Conservation (phyloP, 2,888 invertebrate genomes). For the Lacanobia oleracea region DNA sequence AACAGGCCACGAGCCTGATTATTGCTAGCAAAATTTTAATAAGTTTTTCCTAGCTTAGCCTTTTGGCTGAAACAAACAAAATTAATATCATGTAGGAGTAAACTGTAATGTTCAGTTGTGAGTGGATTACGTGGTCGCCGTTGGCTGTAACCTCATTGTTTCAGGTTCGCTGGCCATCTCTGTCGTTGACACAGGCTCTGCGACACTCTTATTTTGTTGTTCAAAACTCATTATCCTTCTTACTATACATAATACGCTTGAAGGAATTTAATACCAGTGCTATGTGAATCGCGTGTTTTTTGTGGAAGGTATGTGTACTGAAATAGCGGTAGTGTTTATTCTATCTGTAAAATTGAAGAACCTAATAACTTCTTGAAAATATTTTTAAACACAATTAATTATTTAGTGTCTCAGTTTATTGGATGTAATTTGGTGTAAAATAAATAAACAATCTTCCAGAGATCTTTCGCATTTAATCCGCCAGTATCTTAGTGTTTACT, state of each 20-base stretch:
- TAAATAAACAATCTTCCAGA: background rate
- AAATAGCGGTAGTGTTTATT: background rate
- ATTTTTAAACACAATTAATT: background rate
- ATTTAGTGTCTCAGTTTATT: background rate
- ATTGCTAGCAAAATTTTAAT: background rate
- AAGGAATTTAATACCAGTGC: constrained; percentile 22
- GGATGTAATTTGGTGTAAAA: constrained; percentile 14
- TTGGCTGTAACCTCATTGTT: constrained; percentile 40
- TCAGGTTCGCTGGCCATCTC: constrained; percentile 48
- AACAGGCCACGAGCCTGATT: too few species aligned
- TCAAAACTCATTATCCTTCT: constrained; percentile 29
- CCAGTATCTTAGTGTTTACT: constrained; percentile 16
- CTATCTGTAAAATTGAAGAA: background rate
- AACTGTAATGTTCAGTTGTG: constrained; percentile 24
- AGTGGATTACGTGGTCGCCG: constrained; percentile 40
- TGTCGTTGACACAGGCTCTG: constrained; percentile 39
- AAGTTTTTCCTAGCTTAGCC: background rate
- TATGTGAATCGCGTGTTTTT: constrained; percentile 5
- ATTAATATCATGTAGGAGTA: constrained; percentile 28
- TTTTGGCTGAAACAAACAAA: constrained; percentile 38
- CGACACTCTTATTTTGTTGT: constrained; percentile 37
- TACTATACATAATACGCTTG: constrained; percentile 7
- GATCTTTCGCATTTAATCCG: constrained; percentile 23
- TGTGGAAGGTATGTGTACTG: background rate
- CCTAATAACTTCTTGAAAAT: background rate